Percentiles rank a stretch among this genome's conserved stretches.
These are phyloP conservation scores for Melanotaenia parkinsoni DNA, from an alignment of 2,797 vertebrate species.

Conservation along the genomic window DNA sequence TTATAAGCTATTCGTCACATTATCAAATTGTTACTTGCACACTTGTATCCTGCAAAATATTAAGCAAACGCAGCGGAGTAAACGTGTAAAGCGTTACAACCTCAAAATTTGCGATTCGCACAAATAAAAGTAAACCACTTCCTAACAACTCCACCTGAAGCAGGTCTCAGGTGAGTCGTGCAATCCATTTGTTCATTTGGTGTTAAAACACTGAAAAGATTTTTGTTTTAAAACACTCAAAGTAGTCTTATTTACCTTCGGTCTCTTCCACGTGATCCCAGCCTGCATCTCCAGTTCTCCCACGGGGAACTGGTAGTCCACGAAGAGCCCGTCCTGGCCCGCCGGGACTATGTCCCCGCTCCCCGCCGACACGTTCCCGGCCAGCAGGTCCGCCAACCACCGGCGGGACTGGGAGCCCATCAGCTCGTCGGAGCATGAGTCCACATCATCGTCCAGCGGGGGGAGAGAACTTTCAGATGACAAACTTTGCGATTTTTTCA, in stretches of 20 bases:
- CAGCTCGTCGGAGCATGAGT: constrained; percentile 64
- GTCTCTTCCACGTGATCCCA: constrained; percentile 73
- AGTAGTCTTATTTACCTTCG: constrained; percentile 62
- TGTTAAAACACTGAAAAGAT: too few relatives aligned
- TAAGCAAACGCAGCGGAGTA: too few relatives aligned
- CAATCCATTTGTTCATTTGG: too few relatives aligned
- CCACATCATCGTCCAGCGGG: constrained; percentile 44
- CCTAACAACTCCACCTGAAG: too few relatives aligned
- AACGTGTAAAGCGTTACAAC: too few relatives aligned
- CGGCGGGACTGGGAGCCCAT: constrained; percentile 67
- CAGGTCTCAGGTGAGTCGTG: too few relatives aligned
- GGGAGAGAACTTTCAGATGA: constrained; percentile 34
- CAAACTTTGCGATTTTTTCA: constrained; percentile 29
- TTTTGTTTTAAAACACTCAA: too few relatives aligned
- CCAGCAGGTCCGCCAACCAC: constrained; percentile 53
- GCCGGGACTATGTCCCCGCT: constrained; percentile 1
- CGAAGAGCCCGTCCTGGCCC: constrained; percentile 68
- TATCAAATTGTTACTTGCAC: too few relatives aligned
- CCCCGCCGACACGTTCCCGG: accelerated
- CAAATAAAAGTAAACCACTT: too few relatives aligned
- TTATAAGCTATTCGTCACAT: too few relatives aligned
- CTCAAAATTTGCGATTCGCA: too few relatives aligned
- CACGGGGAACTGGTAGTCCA: constrained; percentile 73
- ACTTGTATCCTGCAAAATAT: too few relatives aligned
- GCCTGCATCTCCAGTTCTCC: constrained; percentile 56